Conservation (phyloP, 2,888 invertebrate species). For the Julus scandinavius region DNA sequence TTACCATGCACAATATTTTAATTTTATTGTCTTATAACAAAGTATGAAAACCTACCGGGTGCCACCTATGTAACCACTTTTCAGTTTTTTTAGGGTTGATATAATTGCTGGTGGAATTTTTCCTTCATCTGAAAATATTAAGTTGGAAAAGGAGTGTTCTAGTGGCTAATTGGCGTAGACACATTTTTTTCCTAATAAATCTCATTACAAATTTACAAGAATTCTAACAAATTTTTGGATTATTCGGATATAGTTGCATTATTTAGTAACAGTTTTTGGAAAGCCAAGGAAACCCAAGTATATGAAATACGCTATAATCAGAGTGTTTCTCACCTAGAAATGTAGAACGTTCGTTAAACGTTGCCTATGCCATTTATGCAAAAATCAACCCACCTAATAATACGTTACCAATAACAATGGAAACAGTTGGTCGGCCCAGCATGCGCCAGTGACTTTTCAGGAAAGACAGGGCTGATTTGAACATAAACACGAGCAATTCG, state of each 20-base stretch:
- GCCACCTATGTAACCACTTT: conserved; percentile 99
- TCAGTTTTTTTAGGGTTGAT: conserved; percentile 96
- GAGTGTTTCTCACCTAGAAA: background rate
- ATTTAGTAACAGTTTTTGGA: background rate
- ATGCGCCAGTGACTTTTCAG: conserved; percentile 98
- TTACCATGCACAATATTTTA: background rate
- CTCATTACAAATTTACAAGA: no score
- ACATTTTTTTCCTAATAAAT: no score
- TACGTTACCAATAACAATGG: conserved; percentile 69
- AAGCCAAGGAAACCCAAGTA: background rate
- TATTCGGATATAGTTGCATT: no score
- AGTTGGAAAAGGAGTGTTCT: background rate
- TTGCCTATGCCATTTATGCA: conserved; percentile 5
- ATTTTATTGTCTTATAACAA: background rate
- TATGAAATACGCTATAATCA: background rate
- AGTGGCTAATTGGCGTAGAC: no score
- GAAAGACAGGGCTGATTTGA: conserved; percentile 97
- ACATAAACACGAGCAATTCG: conserved; percentile 96
- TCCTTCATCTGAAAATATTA: conserved; percentile 80
- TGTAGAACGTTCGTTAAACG: background rate
- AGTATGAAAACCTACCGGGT: conserved; percentile 72
- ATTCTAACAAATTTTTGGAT: no score
- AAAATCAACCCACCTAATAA: conserved; percentile 56
- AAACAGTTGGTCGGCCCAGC: conserved; percentile 94
- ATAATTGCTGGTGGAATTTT: conserved; percentile 94